Conservation (phyloP, 2,888 invertebrate genomes). For the Zaprionus obscuricornis region DNA sequence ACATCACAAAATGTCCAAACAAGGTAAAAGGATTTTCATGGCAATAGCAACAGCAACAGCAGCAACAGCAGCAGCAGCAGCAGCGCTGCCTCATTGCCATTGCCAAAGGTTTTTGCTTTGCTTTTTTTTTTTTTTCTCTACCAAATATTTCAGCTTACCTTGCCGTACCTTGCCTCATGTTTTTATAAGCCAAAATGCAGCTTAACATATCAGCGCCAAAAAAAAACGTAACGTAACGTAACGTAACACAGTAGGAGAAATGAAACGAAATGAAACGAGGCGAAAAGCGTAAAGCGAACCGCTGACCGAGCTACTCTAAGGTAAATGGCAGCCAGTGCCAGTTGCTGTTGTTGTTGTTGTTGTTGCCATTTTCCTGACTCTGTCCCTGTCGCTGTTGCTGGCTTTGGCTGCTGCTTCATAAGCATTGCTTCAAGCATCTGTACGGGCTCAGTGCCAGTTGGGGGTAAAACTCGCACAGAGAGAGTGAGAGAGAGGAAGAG, state of each 20-base stretch:
- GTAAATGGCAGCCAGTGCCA: too few species aligned
- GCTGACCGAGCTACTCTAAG: slow-evolving; percentile 70
- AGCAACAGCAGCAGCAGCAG: background rate
- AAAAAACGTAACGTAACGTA: too few species aligned
- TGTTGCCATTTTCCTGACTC: too few species aligned
- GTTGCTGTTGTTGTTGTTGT: too few species aligned
- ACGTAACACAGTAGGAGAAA: slow-evolving; percentile 2
- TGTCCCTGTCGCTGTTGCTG: too few species aligned
- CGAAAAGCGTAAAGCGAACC: slow-evolving; percentile 41
- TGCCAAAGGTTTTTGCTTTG: slow-evolving; percentile 42
- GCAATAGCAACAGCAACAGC: too few species aligned
- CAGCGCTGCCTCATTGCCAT: slow-evolving; percentile 61
- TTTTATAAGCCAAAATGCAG: slow-evolving; percentile 77
- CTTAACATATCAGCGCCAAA: slow-evolving; percentile 72
- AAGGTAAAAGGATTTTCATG: slow-evolving; percentile 73
- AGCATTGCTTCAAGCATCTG: slow-evolving; percentile 67
- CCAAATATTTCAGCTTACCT: background rate
- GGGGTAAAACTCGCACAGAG: background rate
- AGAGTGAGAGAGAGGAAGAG: background rate
- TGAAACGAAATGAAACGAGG: slow-evolving; percentile 43
- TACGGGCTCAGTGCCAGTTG: background rate
- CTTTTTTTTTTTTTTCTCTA: too few species aligned
- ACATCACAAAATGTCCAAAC: slow-evolving; percentile 77
- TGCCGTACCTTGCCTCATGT: slow-evolving; percentile 54
- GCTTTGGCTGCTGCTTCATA: slow-evolving; percentile 21